These are phyloP conservation scores for Parapsyche elsis DNA, from an alignment of 1,140 invertebrate species.

Conservation along the genomic window DNA sequence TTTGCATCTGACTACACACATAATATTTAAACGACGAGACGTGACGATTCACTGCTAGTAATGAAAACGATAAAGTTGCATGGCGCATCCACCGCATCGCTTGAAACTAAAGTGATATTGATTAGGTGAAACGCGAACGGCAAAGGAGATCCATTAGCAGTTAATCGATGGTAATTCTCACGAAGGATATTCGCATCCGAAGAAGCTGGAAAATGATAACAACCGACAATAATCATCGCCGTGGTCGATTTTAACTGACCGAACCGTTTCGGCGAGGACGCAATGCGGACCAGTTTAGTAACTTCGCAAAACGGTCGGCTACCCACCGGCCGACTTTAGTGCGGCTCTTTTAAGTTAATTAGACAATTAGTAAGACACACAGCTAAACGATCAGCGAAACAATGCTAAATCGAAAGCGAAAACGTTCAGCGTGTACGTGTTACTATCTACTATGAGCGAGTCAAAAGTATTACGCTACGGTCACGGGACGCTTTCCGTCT, in stretches of 20 bases:
- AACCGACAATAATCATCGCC: neutral
- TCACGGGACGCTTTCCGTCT: too few relatives aligned
- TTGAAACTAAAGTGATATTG: neutral
- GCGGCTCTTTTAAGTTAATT: constrained; percentile 43
- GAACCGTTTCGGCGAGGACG: neutral
- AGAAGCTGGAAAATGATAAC: neutral
- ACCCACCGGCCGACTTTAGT: neutral
- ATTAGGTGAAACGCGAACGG: neutral
- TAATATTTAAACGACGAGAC: too few relatives aligned
- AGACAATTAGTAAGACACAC: constrained; percentile 34
- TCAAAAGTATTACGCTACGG: too few relatives aligned
- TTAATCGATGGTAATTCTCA: neutral
- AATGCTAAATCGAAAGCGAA: too few relatives aligned
- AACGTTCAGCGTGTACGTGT: too few relatives aligned
- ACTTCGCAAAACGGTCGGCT: too few relatives aligned
- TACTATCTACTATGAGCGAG: too few relatives aligned
- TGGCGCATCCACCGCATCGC: too few relatives aligned
- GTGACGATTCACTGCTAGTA: neutral
- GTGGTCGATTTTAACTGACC: neutral
- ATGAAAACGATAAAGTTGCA: neutral
- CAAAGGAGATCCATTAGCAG: neutral
- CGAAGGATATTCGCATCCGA: neutral
- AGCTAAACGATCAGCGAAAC: too few relatives aligned
- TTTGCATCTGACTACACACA: too few relatives aligned
- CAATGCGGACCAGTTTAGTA: constrained; percentile 1